Evolutionary conservation across 2,113 vertebrate genomes (phyloP), one percentile per base, ranked within the genome.

Genomic region (Neolamprologus variostigma): DNA sequence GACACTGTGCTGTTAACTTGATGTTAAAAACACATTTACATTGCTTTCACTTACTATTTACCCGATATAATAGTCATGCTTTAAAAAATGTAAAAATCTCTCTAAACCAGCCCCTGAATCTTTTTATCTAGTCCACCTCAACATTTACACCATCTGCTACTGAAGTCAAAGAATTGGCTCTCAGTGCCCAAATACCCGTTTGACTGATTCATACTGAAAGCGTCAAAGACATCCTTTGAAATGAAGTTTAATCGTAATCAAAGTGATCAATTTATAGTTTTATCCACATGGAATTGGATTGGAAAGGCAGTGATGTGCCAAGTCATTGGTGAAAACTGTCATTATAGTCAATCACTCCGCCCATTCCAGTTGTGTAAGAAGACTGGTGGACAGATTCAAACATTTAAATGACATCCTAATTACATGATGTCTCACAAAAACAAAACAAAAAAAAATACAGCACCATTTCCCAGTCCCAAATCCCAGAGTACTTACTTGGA

Each of bases 401-500:
- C 14, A 66, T 79, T 73, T 2, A 63, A 79, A 73, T 28, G 3
- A 80, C 61, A 35, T 82, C 33, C 82, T 63, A 17, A 81, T 79
- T 45, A 14, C 45, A 31, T 23, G 45, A 9, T 11, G 16, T 33
- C 31, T 45, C 84, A 51, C 8, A 28, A 57, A 89, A 89, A 87
- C n/a, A 86, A 88, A 88, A 87, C 86, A 88, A 87, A 87, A 88
- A 89, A 86, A 85, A 82, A 17, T 51, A n/a, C 83, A 47, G 47
- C 53, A 12, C 9, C 85, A 33, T 54, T 84, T 81, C 42, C 33
- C 54, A 37, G 6, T 86, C 78, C 86, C 42, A 78, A 31, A 50
- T 50, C 71, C 83, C 51, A 9, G 50, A 79, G 88, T 63, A 66
- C 80, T 89, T 86, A 66, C 82, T 89, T 86, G 78, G 84, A 80